These are phyloP conservation scores for Caerostris darwini DNA, from an alignment of 1,140 invertebrate species.

Conservation along the genomic window DNA sequence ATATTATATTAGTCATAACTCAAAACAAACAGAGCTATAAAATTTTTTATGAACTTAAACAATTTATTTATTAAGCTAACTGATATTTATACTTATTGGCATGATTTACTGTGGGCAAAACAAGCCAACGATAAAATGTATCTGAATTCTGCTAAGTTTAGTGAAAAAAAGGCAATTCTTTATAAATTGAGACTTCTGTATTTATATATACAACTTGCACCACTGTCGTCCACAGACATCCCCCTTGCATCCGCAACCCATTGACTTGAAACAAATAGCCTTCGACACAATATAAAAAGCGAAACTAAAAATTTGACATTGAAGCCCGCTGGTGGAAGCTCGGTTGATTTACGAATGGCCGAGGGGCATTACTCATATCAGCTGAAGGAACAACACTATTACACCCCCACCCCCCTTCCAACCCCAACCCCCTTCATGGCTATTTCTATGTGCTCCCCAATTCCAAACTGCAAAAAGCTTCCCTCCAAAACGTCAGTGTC, in stretches of 20 bases:
- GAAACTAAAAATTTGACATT: constrained; percentile 69
- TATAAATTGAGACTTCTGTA: neutral
- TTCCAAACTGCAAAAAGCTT: neutral
- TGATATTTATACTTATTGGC: too few relatives aligned
- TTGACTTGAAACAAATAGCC: constrained; percentile 64
- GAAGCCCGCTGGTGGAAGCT: neutral
- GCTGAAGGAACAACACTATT: neutral
- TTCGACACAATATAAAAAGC: constrained; percentile 74
- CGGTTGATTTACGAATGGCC: constrained; percentile 76
- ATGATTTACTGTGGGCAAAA: neutral
- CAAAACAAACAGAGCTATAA: too few relatives aligned
- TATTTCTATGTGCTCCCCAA: neutral
- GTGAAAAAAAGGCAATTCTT: neutral
- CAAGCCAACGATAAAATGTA: neutral
- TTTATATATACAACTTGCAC: neutral
- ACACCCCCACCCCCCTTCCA: neutral
- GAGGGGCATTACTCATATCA: constrained; percentile 71
- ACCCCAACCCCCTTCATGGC: neutral
- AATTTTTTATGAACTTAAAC: too few relatives aligned
- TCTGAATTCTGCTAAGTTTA: neutral
- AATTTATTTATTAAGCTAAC: too few relatives aligned
- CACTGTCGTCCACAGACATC: neutral
- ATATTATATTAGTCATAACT: too few relatives aligned
- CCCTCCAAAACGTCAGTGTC: constrained; percentile 61
- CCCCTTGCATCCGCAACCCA: neutral